A percentile compares a stretch with the other conserved stretches of the same genome.
These are phyloP conservation scores for Creontiades dilutus DNA, from an alignment of 2,888 invertebrate species.

Conservation along the genomic window DNA sequence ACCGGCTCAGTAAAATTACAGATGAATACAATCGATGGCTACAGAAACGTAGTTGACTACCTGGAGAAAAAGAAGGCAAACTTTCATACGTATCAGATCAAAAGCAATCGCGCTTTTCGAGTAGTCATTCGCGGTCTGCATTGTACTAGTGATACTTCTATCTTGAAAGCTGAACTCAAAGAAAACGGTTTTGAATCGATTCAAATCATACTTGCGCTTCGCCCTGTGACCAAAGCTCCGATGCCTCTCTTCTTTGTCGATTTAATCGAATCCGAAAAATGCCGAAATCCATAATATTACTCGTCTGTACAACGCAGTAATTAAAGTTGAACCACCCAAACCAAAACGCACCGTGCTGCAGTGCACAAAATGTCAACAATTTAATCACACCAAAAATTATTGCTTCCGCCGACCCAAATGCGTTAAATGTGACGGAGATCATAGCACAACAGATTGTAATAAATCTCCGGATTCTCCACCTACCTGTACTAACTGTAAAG, in stretches of 20 bases:
- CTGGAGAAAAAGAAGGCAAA: constrained; percentile 53
- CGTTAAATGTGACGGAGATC: constrained; percentile 56
- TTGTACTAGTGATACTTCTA: constrained; percentile 25
- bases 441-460: constrained; percentile 6
- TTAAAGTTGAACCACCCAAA: constrained; percentile 46
- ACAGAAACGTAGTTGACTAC: constrained; percentile 46
- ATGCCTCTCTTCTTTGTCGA: constrained; percentile 54
- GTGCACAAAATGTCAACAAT: constrained; percentile 50
- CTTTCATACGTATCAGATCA: constrained; percentile 33
- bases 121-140: constrained; percentile 58
- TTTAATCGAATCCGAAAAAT: not conserved
- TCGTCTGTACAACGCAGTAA: no score
- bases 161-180: constrained; percentile 41
- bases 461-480: not conserved
- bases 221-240: constrained; percentile 56
- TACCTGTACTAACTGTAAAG: constrained; percentile 44
- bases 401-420: constrained; percentile 24
- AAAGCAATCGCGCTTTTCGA: constrained; percentile 13
- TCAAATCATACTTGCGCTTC: constrained; percentile 36
- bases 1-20: constrained; percentile 36
- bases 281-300: not conserved
- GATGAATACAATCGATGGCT: constrained; percentile 56
- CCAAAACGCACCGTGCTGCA: constrained; percentile 48
- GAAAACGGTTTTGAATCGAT: constrained; percentile 40
- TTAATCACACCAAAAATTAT: constrained; percentile 60